Evolutionary conservation across 2,113 vertebrate genomes (phyloP), one percentile per base, ranked within the genome.

Genomic region (Bagarius yarrelli): DNA sequence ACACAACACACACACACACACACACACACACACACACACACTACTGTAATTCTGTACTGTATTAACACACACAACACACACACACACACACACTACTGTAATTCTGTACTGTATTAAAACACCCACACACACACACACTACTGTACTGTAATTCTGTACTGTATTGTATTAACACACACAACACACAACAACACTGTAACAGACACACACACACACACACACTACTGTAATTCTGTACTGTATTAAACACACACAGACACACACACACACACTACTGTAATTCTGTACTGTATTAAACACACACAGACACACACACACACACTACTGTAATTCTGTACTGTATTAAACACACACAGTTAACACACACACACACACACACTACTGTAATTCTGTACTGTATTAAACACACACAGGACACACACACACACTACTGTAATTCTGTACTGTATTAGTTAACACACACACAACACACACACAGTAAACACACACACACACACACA

Each of bases 171-270:
- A n/a, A 15, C 32, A 57, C 23, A 16, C 72, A 76, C 85, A 79
- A 50, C 67, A 80, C 27, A 23, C 12, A 9, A 34, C n/a, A 8
- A 21, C 75, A 6, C 60, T 27, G 18, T 8, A 15, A 21, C 72
- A 67, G 47, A 66, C 32, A 34, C 21, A 19, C 32, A 57, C 27
- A 36, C 30, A 34, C 27, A 15, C 52, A 69, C 50, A 40, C 32
- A 36, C 34, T 25, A 15, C 36, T 40, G 36, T 12, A 76, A 34
- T 55, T 27, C 4, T 23, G 36, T 36, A 12, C 15, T 56, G 23
- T 32, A 66, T 84, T 60, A 40, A n/a, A 15, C 32, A 57, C 23
- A 16, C 72, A 76, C 85, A 79, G n/a, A 60, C 77, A 30, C 78
- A 30, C 53, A 27, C 66, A 60, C 55, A 36, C 53, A 36, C 44